Evolutionary conservation across 2,888 invertebrate species (phyloP).

Genomic region (Apotomis capreana): DNA sequence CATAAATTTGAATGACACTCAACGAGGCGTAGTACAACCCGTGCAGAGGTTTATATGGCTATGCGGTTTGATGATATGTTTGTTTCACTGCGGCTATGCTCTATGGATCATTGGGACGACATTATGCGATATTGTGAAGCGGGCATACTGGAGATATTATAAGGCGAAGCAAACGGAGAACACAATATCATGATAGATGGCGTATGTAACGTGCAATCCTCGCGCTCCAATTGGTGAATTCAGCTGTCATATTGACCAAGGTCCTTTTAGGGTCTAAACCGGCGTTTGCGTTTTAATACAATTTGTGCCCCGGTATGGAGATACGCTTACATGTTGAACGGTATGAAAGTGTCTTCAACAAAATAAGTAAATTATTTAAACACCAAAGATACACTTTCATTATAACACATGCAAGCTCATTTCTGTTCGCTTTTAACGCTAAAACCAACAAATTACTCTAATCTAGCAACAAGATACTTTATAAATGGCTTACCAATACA

Average conservation of each 20-base stretch:
- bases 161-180: background rate
- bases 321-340: no score
- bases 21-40: background rate
- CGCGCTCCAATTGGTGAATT: background rate
- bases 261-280: no score
- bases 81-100: constrained; percentile 9
- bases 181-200: background rate
- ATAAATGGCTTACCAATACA: constrained; percentile 2
- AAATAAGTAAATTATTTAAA: no score
- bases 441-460: background rate
- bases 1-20: background rate
- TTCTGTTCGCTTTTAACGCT: no score
- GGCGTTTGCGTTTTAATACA: no score
- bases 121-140: background rate
- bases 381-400: no score
- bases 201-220: background rate
- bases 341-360: no score
- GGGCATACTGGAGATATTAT: background rate
- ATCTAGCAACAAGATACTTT: background rate
- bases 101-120: background rate
- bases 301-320: no score
- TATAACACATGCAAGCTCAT: no score
- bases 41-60: constrained; percentile 12
- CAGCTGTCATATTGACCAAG: background rate
- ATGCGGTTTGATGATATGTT: constrained; percentile 8